Base-by-base conservation (phyloP, 2,888 invertebrate genomes). In the Mycogona germanica region DNA sequence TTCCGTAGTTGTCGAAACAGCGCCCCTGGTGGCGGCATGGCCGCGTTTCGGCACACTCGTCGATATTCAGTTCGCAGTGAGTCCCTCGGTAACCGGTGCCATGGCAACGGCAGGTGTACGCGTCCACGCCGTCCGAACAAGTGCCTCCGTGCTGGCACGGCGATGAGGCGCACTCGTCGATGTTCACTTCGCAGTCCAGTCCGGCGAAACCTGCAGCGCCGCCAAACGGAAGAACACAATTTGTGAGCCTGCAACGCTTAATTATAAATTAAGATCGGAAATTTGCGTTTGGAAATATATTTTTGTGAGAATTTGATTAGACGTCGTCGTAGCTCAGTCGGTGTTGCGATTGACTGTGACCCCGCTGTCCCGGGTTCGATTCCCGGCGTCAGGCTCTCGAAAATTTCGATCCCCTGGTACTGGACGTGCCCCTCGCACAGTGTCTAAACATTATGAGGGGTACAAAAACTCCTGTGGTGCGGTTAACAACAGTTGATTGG, bases 81-180 rank as follows among this genome's bases (percentile, higher is more conserved):
- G 51, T 44, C 62, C 84, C 84, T 70, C 75, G 75, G 72, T 77
- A 87, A 1, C 81, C 82, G 2, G 79, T 56, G 5, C 50, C 45
- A 12, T 41, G 25, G 23, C 57, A 57, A 29, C 30, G 26, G 38
- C 57, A 57, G n/a, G 48, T 42, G 29, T 73, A 81, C 59, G 69
- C 71, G 58, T 44, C 26, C 3, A 54, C 29, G 1, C 54, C 54
- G 30, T 54, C 49, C 21, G 66, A 64, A 70, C 87, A 87, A n/a
- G 77, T 76, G 55, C 80, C 87, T 0, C 84, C 84, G 70, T 87
- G 82, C 58, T 75, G 74, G 65, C 88, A 88, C 40, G 81, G 84
- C 61, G 78, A 79, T 41, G 75, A 78, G 58, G 76, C 75, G 68
- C 87, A 88, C 38, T 68, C 66, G 61, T 72, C 59, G 5, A 64